These are phyloP conservation scores for Lacerta bilineata DNA, from an alignment of 2,797 vertebrate species.

Conservation along the genomic window DNA sequence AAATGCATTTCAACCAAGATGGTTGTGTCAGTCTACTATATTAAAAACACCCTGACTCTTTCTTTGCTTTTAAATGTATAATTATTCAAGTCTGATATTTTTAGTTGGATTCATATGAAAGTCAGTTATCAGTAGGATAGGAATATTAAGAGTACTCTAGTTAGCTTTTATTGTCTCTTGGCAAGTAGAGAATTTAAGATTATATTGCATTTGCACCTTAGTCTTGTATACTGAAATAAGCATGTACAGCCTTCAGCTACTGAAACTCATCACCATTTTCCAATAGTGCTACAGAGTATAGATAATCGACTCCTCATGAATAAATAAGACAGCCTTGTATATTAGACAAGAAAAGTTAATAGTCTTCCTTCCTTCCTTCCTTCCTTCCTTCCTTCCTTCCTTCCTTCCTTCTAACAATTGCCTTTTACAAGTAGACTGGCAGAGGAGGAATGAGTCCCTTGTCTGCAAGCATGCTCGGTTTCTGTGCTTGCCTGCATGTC, in stretches of 20 bases:
- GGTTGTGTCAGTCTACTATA: slow-evolving; percentile 47
- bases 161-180: slow-evolving; percentile 55
- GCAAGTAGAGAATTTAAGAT: slow-evolving; percentile 57
- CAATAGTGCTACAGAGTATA: slow-evolving; percentile 65
- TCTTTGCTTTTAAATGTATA: slow-evolving; percentile 40
- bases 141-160: slow-evolving; percentile 41
- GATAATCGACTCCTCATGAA: slow-evolving; percentile 40
- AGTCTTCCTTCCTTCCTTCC: no score
- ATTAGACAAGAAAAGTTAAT: neutral
- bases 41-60: slow-evolving; percentile 51
- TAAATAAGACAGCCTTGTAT: slow-evolving; percentile 42
- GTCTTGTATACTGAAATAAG: slow-evolving; percentile 35
- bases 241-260: neutral
- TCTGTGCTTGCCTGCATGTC: neutral
- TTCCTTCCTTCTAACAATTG: no score
- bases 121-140: slow-evolving; percentile 42
- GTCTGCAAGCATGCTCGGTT: neutral
- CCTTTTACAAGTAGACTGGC: no score
- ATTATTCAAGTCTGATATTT: slow-evolving; percentile 40
- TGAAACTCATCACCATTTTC: slow-evolving; percentile 62
- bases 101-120: slow-evolving; percentile 50
- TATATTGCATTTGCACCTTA: slow-evolving; percentile 40
- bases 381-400: no score
- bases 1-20: slow-evolving; percentile 27
- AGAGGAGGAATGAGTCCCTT: neutral